These are phyloP conservation scores for Lasioglossum marginatum DNA, from an alignment of 2,888 invertebrate species.

Conservation along the genomic window DNA sequence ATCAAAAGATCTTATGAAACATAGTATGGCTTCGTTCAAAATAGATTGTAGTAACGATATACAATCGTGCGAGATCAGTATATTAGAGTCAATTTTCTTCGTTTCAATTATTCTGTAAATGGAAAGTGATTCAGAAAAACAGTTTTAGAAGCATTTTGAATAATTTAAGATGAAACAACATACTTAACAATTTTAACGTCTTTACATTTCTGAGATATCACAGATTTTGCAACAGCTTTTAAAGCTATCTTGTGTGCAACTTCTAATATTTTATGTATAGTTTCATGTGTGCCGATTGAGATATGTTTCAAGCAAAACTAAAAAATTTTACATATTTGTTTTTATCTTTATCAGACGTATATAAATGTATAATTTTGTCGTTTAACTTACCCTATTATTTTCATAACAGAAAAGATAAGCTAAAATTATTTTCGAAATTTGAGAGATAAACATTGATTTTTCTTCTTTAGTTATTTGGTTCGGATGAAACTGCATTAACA, in stretches of 20 bases:
- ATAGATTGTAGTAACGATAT: constrained; percentile 44
- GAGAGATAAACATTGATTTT: constrained; percentile 39
- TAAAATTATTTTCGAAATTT: constrained; percentile 53
- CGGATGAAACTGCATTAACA: constrained; percentile 45
- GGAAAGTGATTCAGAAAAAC: not conserved
- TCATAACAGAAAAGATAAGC: constrained; percentile 39
- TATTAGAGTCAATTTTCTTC: constrained; percentile 18
- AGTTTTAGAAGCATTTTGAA: no score
- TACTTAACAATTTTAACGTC: constrained; percentile 36
- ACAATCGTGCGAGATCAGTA: constrained; percentile 37
- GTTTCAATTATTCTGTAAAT: constrained; percentile 43
- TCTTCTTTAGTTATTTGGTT: constrained; percentile 32
- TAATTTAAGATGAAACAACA: constrained; percentile 10
- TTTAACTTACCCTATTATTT: constrained; percentile 40
- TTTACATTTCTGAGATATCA: constrained; percentile 25
- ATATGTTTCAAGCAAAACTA: constrained; percentile 48
- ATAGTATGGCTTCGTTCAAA: constrained; percentile 51
- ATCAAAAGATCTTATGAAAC: constrained; percentile 13
- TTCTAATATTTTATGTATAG: constrained; percentile 50
- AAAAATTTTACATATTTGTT: not conserved
- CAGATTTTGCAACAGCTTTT: constrained; percentile 30
- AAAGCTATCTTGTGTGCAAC: constrained; percentile 46
- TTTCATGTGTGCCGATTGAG: constrained; percentile 30
- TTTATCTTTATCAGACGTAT: not conserved
- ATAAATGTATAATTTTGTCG: not conserved